Base-by-base conservation (phyloP, 2,888 invertebrate species). In the Argyra leucocephala region DNA sequence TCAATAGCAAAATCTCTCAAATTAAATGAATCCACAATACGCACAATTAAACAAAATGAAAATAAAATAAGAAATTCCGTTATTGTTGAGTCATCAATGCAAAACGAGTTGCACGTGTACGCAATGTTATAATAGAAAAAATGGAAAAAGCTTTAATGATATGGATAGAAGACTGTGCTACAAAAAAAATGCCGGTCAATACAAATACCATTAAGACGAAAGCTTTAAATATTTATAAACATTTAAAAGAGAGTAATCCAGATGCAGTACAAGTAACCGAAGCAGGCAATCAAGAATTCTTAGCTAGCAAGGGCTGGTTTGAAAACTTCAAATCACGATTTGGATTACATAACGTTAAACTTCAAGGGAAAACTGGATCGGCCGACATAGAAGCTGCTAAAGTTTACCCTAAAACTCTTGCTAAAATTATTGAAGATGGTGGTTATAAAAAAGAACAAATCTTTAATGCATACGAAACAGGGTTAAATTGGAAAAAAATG, bases 401-500 rank as follows among this genome's bases (percentile, higher is more conserved):
- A 65, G 60, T 62, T 22, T 67, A 26, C 66, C 22, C 63, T 10
- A 24, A 62, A 65, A 26, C 62, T 58, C 31, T 65, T 22, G 15
- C 36, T 2, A 61, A 66, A 58, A 64, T 67, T n/a, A 66, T 66
- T 37, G 26, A 57, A 9, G 63, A 65, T n/a, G 68, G 67, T 37
- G 69, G 66, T 31, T 72, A 64, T 61, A 48, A 31, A 37, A 26
- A 61, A 1, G 65, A 71, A 22, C 71, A 72, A 66, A 67, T 71
- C 15, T 72, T 70, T 63, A 71, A 70, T 67, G 71, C 71, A 10
- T 68, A 70, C 48, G 72, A 71, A 65, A 69, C 69, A 0, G 69
- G 69, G 4, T 63, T 72, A 12, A 71, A 69, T 65, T 72, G 69
- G 70, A 73, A 72, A 63, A 70, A 70, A 70, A 71, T 74, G 72